Percentiles rank a stretch among this genome's conserved stretches.
These are phyloP conservation scores for Euborellia annulipes DNA, from an alignment of 1,140 invertebrate species.

Conservation along the genomic window DNA sequence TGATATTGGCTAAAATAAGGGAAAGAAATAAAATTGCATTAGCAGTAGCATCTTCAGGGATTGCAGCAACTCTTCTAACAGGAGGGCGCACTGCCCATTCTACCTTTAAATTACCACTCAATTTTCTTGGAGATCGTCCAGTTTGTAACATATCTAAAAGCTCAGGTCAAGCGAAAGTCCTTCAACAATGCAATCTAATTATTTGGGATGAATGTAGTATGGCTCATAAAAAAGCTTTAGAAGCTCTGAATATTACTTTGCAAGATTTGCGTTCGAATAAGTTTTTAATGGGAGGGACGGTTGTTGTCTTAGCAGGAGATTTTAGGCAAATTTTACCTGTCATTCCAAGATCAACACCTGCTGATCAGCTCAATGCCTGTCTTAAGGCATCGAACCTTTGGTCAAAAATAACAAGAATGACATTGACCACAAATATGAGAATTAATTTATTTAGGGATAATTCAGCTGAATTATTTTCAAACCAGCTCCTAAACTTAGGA, in stretches of 20 bases:
- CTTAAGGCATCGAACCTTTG: slow-evolving; percentile 21
- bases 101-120: slow-evolving; percentile 20
- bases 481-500: slow-evolving; percentile 16
- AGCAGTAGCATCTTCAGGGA: slow-evolving; percentile 24
- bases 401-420: slow-evolving; percentile 13
- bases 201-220: slow-evolving; percentile 28
- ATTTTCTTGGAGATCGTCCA: slow-evolving; percentile 17
- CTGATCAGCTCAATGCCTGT: slow-evolving; percentile 22
- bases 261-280: slow-evolving; percentile 21
- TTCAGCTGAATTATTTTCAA: slow-evolving; percentile 13
- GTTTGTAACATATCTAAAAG: slow-evolving; percentile 25
- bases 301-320: slow-evolving; percentile 26
- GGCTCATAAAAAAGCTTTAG: slow-evolving; percentile 25
- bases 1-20: background rate
- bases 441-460: slow-evolving; percentile 13
- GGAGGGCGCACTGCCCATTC: slow-evolving; percentile 23
- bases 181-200: slow-evolving; percentile 19
- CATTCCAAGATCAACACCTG: slow-evolving; percentile 21
- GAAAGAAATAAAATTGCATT: slow-evolving; percentile 12
- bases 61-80: slow-evolving; percentile 21
- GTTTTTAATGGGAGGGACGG: slow-evolving; percentile 16
- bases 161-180: slow-evolving; percentile 17
- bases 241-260: slow-evolving; percentile 25
- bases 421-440: slow-evolving; percentile 14
- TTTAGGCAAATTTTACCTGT: slow-evolving; percentile 30